Evolutionary conservation across 1,140 invertebrate species (phyloP).

Genomic region (Parasteatoda tepidariorum): DNA sequence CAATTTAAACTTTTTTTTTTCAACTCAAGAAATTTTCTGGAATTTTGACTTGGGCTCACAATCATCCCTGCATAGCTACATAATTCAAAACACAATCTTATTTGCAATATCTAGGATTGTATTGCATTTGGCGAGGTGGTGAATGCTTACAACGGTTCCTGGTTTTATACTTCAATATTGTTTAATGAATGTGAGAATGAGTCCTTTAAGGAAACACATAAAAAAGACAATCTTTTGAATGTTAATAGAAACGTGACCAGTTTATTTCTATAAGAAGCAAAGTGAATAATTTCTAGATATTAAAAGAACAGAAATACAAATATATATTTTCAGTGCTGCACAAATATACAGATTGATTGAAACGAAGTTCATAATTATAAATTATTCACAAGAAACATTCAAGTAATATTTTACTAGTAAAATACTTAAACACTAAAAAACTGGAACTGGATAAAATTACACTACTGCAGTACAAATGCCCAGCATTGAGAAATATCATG

Average conservation of each 20-base stretch:
- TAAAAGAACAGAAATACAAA: conserved; percentile 58
- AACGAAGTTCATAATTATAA: conserved; percentile 43
- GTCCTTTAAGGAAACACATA: no score
- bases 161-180: no score
- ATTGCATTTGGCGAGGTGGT: no score
- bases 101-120: no score
- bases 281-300: conserved; percentile 52
- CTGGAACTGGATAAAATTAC: not conserved
- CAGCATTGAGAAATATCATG: conserved; percentile 39
- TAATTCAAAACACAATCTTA: no score
- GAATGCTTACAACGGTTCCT: no score
- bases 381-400: conserved; percentile 39
- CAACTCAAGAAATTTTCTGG: no score
- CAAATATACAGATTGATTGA: conserved; percentile 56
- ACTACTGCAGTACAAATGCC: conserved; percentile 44
- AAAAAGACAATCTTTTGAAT: no score
- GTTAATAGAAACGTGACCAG: conserved; percentile 59
- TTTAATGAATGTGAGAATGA: no score
- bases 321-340: conserved; percentile 42
- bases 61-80: no score
- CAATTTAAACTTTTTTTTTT: no score
- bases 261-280: conserved; percentile 59
- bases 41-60: no score
- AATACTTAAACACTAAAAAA: conserved; percentile 36
- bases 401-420: conserved; percentile 25